Base-by-base conservation (phyloP, 2,888 invertebrate species). In the Drosophila meridionalis region DNA sequence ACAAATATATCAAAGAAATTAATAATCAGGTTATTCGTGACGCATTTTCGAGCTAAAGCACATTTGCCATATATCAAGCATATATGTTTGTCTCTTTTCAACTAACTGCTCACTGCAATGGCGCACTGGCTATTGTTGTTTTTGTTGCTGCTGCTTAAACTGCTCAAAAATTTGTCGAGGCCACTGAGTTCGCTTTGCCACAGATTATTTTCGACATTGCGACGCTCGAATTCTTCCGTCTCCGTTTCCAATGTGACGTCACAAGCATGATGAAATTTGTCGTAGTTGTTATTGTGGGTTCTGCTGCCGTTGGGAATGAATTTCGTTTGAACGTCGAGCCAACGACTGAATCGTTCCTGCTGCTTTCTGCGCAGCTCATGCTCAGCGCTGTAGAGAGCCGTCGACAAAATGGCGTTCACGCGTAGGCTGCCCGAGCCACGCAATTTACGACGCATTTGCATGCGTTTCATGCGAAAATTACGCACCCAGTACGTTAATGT, bases 151-250 rank as follows among this genome's bases (percentile, higher is more conserved):
- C 73, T 89, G 82, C 92, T 94, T 69, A 95, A 90, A 86, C 94
- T 94, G 59, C 93, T 93, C 94, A 95, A 94, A 88, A 95, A 95
- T 75, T 92, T 92, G 91, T 95, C 94, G 80, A 95, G 91, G 83
- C 94, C 94, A 91, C 93, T 94, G 57, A 95, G 92, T 89, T 95
- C 95, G 80, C 94, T 93, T 79, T 91, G 92, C 93, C 93, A 93
- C 72, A 93, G 76, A 80, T 91, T 90, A 78, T 91, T 89, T 61
- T 85, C 87, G 52, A 91, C 77, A 75, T 90, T 83, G 72, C 83
- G 88, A 66, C 86, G 83, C 61, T 89, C 83, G 59, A 78, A 75
- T 70, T 85, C 88, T 8, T 89, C 84, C 58, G 81, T 81, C 53
- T 79, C 74, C 63, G 68, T 68, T 40, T 82, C 81, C 72, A 63